phyloP scores from a whole-genome alignment of 2,797 vertebrate genomes.

The Brachyalestes nurse region DNA sequence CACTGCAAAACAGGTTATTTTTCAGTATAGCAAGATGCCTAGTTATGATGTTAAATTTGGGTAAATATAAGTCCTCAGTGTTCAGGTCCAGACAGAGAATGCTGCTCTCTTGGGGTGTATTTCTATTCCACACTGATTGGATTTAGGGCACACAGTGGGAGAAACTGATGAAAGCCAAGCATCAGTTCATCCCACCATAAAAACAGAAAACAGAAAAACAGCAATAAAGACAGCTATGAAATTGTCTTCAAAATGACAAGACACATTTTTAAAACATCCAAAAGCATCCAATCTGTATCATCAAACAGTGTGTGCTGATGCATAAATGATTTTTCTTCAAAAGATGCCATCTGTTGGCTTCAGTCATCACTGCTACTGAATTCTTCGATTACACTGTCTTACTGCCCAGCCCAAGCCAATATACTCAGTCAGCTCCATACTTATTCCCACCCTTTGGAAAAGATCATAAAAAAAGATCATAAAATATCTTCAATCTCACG shows the following conservation, averaged over 20 bases:
- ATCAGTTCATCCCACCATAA: background rate
- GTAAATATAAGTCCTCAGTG: background rate
- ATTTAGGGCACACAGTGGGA: conserved; percentile 2
- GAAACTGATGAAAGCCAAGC: background rate
- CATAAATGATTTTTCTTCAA: too few species aligned
- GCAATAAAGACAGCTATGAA: background rate
- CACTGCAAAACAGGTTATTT: background rate
- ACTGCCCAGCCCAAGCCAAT: too few species aligned
- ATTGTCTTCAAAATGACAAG: background rate
- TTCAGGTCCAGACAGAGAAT: background rate
- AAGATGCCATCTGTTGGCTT: too few species aligned
- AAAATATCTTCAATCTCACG: too few species aligned
- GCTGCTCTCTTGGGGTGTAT: background rate
- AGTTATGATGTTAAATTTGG: background rate
- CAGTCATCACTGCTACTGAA: too few species aligned
- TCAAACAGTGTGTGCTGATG: background rate
- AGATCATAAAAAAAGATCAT: too few species aligned
- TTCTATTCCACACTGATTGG: background rate
- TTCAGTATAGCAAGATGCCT: background rate
- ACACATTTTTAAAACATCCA: conserved; percentile 10
- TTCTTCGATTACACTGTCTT: too few species aligned
- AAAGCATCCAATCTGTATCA: background rate
- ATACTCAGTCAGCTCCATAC: too few species aligned
- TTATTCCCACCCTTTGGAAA: too few species aligned
- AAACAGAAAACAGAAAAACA: background rate